phyloP scores from a whole-genome alignment of 2,888 invertebrate species.

The Ophonus ardosiacus region DNA sequence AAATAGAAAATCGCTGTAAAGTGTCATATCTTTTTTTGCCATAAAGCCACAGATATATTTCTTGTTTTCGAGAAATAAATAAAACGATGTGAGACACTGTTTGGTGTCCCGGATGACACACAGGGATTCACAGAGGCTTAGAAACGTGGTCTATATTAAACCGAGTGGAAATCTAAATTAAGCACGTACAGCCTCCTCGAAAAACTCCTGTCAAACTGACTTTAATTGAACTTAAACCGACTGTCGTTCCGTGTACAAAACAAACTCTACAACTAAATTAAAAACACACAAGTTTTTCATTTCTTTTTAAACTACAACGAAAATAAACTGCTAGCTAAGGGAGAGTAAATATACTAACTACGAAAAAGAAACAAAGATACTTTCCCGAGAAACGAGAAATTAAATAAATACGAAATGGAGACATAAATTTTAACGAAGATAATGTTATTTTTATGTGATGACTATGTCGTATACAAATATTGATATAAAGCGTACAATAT shows the following conservation, averaged over 20 bases:
- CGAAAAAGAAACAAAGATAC: background rate
- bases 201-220: slow-evolving; percentile 28
- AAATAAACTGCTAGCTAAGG: slow-evolving; percentile 18
- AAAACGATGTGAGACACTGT: background rate
- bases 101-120: slow-evolving; percentile 34
- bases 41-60: too few species aligned
- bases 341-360: background rate
- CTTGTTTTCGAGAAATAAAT: background rate
- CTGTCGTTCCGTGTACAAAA: slow-evolving; percentile 31
- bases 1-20: too few species aligned
- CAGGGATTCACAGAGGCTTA: slow-evolving; percentile 50
- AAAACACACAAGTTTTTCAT: slow-evolving; percentile 1
- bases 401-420: background rate
- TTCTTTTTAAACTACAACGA: background rate
- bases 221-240: slow-evolving; percentile 40
- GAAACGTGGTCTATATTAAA: slow-evolving; percentile 51
- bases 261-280: slow-evolving; percentile 8
- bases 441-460: too few species aligned
- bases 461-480: too few species aligned
- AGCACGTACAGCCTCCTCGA: slow-evolving; percentile 35
- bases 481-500: too few species aligned
- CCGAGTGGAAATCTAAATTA: slow-evolving; percentile 44
- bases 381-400: background rate
- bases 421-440: background rate
- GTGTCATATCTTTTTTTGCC: too few species aligned